Conservation (phyloP, 1,140 invertebrate genomes). For the Polyergus mexicanus region DNA sequence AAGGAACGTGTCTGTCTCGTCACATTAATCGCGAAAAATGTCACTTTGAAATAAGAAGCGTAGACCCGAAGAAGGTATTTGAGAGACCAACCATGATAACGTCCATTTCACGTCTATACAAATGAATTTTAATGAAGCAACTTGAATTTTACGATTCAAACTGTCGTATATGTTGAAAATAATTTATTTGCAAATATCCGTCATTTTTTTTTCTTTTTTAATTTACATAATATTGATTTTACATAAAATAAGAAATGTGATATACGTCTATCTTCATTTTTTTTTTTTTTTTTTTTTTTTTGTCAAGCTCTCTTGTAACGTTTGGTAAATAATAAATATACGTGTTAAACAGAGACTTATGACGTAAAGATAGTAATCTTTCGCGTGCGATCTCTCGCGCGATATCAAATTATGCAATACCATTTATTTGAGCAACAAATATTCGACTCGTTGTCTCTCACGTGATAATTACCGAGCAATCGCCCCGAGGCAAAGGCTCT, state of each 20-base stretch:
- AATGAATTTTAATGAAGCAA: neutral
- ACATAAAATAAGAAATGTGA: neutral
- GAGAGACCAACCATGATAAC: neutral
- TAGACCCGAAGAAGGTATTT: neutral
- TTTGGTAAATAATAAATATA: neutral
- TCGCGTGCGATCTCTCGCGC: neutral
- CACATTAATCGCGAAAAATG: conserved; percentile 41
- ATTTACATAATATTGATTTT: neutral
- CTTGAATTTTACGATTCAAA: neutral
- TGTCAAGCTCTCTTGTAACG: neutral
- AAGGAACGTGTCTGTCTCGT: conserved; percentile 23
- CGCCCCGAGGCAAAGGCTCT: neutral
- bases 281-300: neutral
- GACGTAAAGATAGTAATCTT: neutral
- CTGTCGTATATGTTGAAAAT: neutral
- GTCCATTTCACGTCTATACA: neutral
- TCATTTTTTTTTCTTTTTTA: neutral
- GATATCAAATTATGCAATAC: conserved; percentile 45
- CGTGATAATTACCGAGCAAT: conserved; percentile 66
- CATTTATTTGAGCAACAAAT: conserved; percentile 51
- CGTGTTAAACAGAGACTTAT: neutral
- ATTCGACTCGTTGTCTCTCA: conserved; percentile 58
- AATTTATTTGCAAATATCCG: neutral
- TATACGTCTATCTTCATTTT: neutral
- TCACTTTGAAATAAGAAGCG: neutral